Base-by-base conservation (phyloP, 2,888 invertebrate species). In the Rhamphomyia laevipes region DNA sequence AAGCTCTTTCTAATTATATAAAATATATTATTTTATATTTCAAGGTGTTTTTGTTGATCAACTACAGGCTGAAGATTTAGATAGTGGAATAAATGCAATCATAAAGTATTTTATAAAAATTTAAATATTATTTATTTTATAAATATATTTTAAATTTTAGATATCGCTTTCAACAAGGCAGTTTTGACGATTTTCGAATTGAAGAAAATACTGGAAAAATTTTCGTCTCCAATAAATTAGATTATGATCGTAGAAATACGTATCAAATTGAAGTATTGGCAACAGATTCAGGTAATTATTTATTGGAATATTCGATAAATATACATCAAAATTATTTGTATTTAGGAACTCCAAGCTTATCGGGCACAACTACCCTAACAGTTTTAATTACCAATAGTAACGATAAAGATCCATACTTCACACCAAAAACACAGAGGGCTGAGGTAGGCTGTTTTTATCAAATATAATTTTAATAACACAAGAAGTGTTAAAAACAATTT, bases 41-140 rank as follows among this genome's bases (percentile, higher is more conserved):
- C 3, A 57, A 86, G 86, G 84, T 13, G 18, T 18, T 13, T 18
- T n/a, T 54, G 81, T 92, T 13, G 78, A 82, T 47, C 78, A 79
- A 46, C 77, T 93, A 0, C 71, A 77, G 45, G 94, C 94, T 0
- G 81, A 78, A 0, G 95, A 95, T 64, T 75, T 82, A 16, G 94
- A 95, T 67, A 82, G 84, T n/a, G 89, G 90, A 0, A 66, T 83
- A 4, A 95, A 95, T 70, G 85, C 93, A 0, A 79, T 84, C 58
- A 73, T 94, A 3, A 61, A 58, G 50, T 41, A 74, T 23, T 2
- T 18, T 18, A 15, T 10, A 7, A 42, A 23, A 23, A n/a, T 2
- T 38, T 10, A 38, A n/a, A 13, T 31, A 31, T 31, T 31, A 43
- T 30, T 21, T 16, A 17, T 15, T 9, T 5, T 13, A 23, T 12